Percentiles rank a stretch among this genome's conserved stretches.
These are phyloP conservation scores for Saccostrea echinata DNA, from an alignment of 1,140 invertebrate genomes.

Conservation along the genomic window DNA sequence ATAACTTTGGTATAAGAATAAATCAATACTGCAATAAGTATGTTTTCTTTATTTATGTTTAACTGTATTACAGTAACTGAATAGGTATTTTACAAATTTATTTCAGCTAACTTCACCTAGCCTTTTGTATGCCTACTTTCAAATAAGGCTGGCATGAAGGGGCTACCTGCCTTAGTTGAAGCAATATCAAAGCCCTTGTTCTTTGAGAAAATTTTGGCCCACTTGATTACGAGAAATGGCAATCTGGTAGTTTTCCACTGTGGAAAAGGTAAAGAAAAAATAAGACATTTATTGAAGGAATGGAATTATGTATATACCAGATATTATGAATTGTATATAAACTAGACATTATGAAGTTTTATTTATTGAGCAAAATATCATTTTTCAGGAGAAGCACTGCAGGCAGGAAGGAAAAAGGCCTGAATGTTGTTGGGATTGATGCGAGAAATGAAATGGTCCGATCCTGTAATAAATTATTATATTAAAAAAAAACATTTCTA, in stretches of 20 bases:
- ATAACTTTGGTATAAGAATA: no score
- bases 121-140: not conserved
- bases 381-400: not conserved
- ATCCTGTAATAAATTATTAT: not conserved
- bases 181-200: not conserved
- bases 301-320: not conserved
- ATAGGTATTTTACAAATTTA: not conserved
- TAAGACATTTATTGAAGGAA: not conserved
- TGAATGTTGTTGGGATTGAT: not conserved
- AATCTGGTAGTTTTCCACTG: not conserved
- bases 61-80: no score
- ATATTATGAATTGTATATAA: not conserved
- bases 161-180: not conserved
- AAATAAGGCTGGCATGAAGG: not conserved
- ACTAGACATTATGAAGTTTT: not conserved
- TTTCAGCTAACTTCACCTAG: not conserved
- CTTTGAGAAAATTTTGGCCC: not conserved
- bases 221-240: not conserved
- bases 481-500: not conserved
- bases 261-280: not conserved
- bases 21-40: no score
- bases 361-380: no score
- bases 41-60: no score
- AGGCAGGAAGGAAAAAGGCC: not conserved
- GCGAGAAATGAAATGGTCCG: not conserved